Evolutionary conservation across 2,113 vertebrate genomes (phyloP).

Genomic region (Stercorarius parasiticus): DNA sequence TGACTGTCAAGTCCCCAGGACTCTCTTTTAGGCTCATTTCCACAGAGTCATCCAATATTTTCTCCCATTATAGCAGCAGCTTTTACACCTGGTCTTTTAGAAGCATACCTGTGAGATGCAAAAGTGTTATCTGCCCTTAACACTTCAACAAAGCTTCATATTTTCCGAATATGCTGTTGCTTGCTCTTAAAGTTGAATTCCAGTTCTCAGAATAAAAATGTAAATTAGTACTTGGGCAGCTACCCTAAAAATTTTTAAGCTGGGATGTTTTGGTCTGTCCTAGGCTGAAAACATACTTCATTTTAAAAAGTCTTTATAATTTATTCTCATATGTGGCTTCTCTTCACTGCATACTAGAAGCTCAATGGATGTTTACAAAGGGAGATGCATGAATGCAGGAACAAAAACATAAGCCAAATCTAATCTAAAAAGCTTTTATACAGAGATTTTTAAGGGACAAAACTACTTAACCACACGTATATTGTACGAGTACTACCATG

Average conservation of each 20-base stretch:
- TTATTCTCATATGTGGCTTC: background rate
- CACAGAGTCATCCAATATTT: background rate
- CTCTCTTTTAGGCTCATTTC: background rate
- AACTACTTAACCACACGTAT: background rate
- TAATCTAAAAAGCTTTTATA: background rate
- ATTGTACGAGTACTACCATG: background rate
- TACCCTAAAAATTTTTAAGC: background rate
- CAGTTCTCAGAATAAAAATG: background rate
- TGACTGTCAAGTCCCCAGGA: background rate
- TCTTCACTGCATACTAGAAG: background rate
- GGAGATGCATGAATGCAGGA: background rate
- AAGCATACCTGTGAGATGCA: background rate
- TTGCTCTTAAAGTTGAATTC: background rate
- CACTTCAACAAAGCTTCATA: background rate
- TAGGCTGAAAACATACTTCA: background rate
- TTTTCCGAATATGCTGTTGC: background rate
- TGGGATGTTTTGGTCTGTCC: background rate
- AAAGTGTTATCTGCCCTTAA: background rate
- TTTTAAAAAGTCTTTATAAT: background rate
- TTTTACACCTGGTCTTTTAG: background rate
- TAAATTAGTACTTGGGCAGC: background rate
- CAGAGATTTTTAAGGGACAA: background rate
- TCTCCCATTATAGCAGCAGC: background rate
- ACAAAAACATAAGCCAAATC: background rate
- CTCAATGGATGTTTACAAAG: background rate